These are phyloP conservation scores for Metaphire vulgaris DNA, from an alignment of 1,140 invertebrate species.

Conservation along the genomic window DNA sequence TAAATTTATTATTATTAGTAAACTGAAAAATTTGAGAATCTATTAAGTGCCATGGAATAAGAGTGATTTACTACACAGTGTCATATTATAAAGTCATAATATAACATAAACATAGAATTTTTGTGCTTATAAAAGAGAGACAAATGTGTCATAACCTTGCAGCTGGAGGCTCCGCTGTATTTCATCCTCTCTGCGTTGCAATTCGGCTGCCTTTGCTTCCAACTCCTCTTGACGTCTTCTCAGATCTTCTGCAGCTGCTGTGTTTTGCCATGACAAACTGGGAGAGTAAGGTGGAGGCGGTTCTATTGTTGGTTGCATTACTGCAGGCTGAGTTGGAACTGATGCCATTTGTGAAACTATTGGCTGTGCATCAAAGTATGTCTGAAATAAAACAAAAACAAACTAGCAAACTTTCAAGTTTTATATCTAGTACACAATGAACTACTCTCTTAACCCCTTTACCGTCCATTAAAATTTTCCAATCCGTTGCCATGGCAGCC, in stretches of 20 bases:
- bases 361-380: background rate
- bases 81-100: too few relatives aligned
- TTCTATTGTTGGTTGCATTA: background rate
- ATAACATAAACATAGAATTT: too few relatives aligned
- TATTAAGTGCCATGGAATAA: too few relatives aligned
- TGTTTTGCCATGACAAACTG: background rate
- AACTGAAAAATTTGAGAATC: too few relatives aligned
- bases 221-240: slow-evolving; percentile 66
- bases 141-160: slow-evolving; percentile 60
- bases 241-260: slow-evolving; percentile 60
- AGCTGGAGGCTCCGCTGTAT: slow-evolving; percentile 60
- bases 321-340: background rate
- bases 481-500: background rate
- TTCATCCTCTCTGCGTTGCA: slow-evolving; percentile 55
- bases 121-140: too few relatives aligned
- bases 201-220: slow-evolving; percentile 78
- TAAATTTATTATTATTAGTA: too few relatives aligned
- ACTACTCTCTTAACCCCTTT: too few relatives aligned
- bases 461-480: background rate
- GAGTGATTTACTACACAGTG: too few relatives aligned
- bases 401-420: background rate
- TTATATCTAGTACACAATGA: background rate
- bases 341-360: background rate
- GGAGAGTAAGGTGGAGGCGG: slow-evolving; percentile 13
- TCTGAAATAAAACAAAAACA: background rate